Percentiles rank a stretch among this genome's conserved stretches.
Evolutionary conservation across 2,888 invertebrate species (phyloP).

Genomic region (Helicoverpa assulta): DNA sequence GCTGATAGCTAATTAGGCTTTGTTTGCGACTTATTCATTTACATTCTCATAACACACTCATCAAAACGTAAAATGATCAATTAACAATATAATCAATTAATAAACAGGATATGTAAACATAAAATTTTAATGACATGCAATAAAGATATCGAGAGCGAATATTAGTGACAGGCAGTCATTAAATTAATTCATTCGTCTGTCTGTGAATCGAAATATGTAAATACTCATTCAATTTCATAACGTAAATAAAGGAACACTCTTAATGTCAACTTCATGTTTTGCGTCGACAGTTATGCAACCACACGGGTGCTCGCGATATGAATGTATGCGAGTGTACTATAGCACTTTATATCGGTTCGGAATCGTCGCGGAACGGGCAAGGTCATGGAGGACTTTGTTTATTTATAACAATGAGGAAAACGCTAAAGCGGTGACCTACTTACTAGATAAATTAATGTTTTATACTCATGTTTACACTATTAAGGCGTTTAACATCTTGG

Average conservation of each 20-base stretch:
- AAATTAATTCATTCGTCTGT: too few relatives aligned
- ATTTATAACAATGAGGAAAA: conserved; percentile 1
- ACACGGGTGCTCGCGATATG: not conserved
- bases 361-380: conserved; percentile 4
- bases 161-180: too few relatives aligned
- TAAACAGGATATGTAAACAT: conserved; percentile 14
- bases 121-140: conserved; percentile 12
- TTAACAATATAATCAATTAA: not conserved
- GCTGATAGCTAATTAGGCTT: conserved; percentile 29
- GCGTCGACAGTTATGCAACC: not conserved
- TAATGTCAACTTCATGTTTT: too few relatives aligned
- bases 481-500: too few relatives aligned
- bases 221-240: too few relatives aligned
- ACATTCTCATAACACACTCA: conserved; percentile 6
- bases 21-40: conserved; percentile 4
- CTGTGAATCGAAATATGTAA: too few relatives aligned
- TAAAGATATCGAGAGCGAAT: too few relatives aligned
- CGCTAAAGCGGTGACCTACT: not conserved
- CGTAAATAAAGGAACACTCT: too few relatives aligned
- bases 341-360: not conserved
- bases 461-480: not conserved
- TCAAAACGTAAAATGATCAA: conserved; percentile 3
- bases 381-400: conserved; percentile 5
- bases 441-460: not conserved
- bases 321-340: not conserved